Base-by-base conservation (phyloP, 2,888 invertebrate species). In the Athalia rosae region DNA sequence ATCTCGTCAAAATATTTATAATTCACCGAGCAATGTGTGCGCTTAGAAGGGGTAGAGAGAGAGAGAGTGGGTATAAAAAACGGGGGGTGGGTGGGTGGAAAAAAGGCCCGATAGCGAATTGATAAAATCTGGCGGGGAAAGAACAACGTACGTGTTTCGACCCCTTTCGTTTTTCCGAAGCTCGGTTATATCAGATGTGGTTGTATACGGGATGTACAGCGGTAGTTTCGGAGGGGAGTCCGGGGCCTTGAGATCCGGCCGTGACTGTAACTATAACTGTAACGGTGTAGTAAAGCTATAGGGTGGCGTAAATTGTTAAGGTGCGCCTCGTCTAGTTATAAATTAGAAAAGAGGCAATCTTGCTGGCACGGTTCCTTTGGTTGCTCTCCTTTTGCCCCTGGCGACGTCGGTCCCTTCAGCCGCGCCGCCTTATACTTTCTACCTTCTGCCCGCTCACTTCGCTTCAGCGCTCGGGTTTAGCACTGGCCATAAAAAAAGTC, bases 291-390 rank as follows among this genome's bases (percentile, higher is more conserved):
- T 74, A 74, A 78, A 78, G 79, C 79, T 80, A 82, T 84, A 80
- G 82, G 83, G 83, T 85, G 86, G 85, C 86, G 87, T 89, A 89
- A 88, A 89, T 88, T 89, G 87, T 88, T 89, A 89, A 89, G 85
- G 87, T 86, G 83, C 85, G 85, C 84, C 86, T 86, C 84, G 87
- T 83, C 87, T 89, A 87, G 89, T 88, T 89, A 87, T 89, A 89
- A 89, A 89, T 89, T 89, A 89, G 88, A 82, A 86, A 89, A 83
- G 86, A 89, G 85, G 88, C 89, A 89, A 89, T 89, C 87, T 88
- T 87, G 84, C 85, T 81, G 77, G 80, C 83, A 83, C 76, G 77
- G 64, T 77, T 77, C 76, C 77, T 73, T 77, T 66, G 61, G 58
- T 15, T 71, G 71, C 63, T 78, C 15, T 62, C 62, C 79, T 76